Percentiles rank a stretch among this genome's conserved stretches.
These are phyloP conservation scores for Papilio protenor DNA, from an alignment of 2,888 invertebrate genomes.

Conservation along the genomic window DNA sequence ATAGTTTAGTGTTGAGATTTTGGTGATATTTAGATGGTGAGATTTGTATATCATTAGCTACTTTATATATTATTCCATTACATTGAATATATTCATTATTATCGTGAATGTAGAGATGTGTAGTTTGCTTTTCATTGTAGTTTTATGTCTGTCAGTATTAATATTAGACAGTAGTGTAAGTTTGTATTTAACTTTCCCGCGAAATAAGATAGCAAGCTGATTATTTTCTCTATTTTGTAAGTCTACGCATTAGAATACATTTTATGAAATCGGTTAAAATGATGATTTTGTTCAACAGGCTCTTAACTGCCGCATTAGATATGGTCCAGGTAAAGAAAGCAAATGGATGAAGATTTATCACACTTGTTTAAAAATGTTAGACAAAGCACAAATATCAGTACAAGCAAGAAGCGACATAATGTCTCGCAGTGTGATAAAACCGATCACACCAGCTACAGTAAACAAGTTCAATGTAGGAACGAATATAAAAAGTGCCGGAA, in stretches of 20 bases:
- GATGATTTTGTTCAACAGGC: slow-evolving; percentile 61
- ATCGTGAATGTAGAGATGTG: slow-evolving; percentile 58
- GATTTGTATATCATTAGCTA: slow-evolving; percentile 62
- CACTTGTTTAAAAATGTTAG: slow-evolving; percentile 81
- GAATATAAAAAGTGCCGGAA: neutral
- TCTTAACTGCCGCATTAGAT: slow-evolving; percentile 84
- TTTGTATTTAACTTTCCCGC: neutral
- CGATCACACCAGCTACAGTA: neutral
- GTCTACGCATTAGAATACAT: too few relatives aligned
- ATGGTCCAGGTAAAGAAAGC: slow-evolving; percentile 81
- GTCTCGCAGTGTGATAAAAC: neutral
- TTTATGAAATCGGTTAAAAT: neutral
- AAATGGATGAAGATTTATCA: slow-evolving; percentile 84
- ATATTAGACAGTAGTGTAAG: slow-evolving; percentile 33
- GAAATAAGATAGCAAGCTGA: neutral
- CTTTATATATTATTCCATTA: slow-evolving; percentile 52
- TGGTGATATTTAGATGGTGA: slow-evolving; percentile 46
- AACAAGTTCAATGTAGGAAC: neutral
- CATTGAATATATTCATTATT: slow-evolving; percentile 52
- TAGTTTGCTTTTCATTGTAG: slow-evolving; percentile 51
- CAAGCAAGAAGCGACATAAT: slow-evolving; percentile 51
- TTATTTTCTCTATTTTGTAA: neutral
- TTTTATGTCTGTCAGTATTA: slow-evolving; percentile 35
- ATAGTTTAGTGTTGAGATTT: slow-evolving; percentile 37
- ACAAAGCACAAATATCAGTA: slow-evolving; percentile 56